These are phyloP conservation scores for Gallinago jamesoni DNA, from an alignment of 2,113 vertebrate genomes.

Conservation along the genomic window DNA sequence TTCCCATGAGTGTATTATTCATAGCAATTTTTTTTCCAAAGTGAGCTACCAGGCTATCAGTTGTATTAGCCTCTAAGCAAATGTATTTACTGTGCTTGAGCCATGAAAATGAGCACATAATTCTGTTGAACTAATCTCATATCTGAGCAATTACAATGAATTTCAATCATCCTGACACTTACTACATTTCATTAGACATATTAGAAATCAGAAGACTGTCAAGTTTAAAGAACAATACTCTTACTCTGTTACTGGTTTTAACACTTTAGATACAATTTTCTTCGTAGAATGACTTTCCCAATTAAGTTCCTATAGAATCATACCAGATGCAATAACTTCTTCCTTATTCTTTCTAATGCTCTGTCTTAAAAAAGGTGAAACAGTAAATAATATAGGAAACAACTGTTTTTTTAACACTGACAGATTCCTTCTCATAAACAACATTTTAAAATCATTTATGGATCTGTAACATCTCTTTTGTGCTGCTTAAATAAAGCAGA, in stretches of 20 bases:
- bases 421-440: not conserved
- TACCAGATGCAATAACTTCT: not conserved
- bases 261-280: not conserved
- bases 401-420: not conserved
- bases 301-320: not conserved
- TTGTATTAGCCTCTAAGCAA: not conserved
- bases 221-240: not conserved
- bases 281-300: not conserved
- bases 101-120: not conserved
- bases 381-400: not conserved
- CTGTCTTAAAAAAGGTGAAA: not conserved
- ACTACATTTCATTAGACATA: not conserved
- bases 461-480: not conserved
- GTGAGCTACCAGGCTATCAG: not conserved
- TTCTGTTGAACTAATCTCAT: not conserved
- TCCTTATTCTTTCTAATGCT: not conserved
- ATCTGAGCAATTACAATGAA: not conserved
- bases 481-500: not conserved
- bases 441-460: not conserved
- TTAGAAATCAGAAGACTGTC: not conserved
- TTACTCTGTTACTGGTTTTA: not conserved
- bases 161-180: not conserved
- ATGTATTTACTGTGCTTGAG: not conserved
- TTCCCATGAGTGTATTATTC: not conserved
- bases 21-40: not conserved